Percentiles rank a stretch among this genome's conserved stretches.
Conservation (phyloP, 1,140 invertebrate species). For the Drosophila ambigua region DNA sequence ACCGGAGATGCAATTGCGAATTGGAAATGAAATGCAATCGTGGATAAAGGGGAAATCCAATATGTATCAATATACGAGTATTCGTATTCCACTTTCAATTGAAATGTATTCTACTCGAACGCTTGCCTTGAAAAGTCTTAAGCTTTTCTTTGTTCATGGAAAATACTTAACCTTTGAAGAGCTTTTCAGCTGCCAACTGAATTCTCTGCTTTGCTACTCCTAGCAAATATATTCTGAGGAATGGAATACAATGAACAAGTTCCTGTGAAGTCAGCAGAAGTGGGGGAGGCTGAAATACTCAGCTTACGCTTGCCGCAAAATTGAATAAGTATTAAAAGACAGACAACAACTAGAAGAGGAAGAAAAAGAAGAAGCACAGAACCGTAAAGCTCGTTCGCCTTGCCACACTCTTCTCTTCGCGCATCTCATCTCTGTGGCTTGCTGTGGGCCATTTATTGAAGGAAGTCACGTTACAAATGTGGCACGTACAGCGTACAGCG, state of each 20-base stretch:
- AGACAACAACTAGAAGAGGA: neutral
- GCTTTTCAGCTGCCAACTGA: conserved; percentile 23
- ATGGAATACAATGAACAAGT: conserved; percentile 3
- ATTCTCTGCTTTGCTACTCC: conserved; percentile 14
- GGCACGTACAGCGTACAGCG: conserved; percentile 63
- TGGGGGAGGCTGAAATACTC: neutral
- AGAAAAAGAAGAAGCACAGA: conserved; percentile 3
- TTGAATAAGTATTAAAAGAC: conserved; percentile 30
- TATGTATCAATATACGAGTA: neutral
- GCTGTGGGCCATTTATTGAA: conserved; percentile 62
- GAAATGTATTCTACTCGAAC: conserved; percentile 16
- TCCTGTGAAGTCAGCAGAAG: too few relatives aligned
- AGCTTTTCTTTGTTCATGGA: conserved; percentile 19
- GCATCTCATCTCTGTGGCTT: conserved; percentile 4
- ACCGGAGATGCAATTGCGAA: conserved; percentile 40
- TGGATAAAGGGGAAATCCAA: neutral
- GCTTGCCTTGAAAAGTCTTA: too few relatives aligned
- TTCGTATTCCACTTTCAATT: conserved; percentile 1
- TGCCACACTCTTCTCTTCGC: neutral
- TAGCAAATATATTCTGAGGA: conserved; percentile 7
- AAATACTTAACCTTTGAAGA: conserved; percentile 12
- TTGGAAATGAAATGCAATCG: conserved; percentile 29
- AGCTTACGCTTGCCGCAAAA: conserved; percentile 9
- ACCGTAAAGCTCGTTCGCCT: conserved; percentile 16
- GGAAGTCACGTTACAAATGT: conserved; percentile 75